Evolutionary conservation across 2,888 invertebrate species (phyloP).

Genomic region (Dryococelus australis): DNA sequence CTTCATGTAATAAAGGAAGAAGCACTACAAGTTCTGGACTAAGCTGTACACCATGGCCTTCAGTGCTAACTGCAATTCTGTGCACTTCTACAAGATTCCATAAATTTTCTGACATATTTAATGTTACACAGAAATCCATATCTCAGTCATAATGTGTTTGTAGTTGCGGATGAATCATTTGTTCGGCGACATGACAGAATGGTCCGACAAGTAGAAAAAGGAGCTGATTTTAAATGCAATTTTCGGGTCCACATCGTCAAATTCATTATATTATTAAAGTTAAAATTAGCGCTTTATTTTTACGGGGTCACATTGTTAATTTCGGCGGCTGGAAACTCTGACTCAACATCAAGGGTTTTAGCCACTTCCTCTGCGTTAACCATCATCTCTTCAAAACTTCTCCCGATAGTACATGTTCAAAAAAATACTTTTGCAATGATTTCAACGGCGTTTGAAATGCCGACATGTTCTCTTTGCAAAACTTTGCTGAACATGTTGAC

Average conservation of each 20-base stretch:
- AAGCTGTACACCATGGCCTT: background rate
- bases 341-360: background rate
- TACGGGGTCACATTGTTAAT: background rate
- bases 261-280: background rate
- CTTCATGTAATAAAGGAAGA: background rate
- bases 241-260: background rate
- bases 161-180: no score
- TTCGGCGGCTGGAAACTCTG: background rate
- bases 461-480: no score
- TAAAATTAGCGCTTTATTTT: background rate
- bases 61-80: background rate
- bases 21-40: background rate
- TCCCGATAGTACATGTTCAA: background rate
- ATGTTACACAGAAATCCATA: background rate
- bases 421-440: no score
- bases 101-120: background rate
- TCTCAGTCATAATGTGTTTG: no score
- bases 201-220: background rate
- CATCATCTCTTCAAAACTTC: background rate
- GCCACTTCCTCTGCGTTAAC: conserved; percentile 4
- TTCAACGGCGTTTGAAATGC: no score
- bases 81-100: background rate
- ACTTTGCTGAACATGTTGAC: no score
- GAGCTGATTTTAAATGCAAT: background rate
- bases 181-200: no score